These are phyloP conservation scores for Orussus abietinus DNA, from an alignment of 1,140 invertebrate species.

Conservation along the genomic window DNA sequence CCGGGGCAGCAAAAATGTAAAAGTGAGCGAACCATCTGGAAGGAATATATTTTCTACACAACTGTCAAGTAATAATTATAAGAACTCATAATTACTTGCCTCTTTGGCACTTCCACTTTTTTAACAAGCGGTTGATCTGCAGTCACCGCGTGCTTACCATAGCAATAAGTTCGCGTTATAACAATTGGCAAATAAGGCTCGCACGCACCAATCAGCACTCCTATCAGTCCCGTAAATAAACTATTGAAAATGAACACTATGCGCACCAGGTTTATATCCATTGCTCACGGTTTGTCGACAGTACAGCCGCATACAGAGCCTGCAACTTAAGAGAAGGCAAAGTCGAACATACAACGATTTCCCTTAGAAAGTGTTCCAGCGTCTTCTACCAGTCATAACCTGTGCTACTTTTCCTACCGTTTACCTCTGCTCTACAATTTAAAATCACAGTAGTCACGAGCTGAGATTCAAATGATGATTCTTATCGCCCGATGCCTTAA, in stretches of 20 bases:
- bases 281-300: no score
- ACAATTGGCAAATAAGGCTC: constrained; percentile 62
- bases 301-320: no score
- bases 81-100: constrained; percentile 30
- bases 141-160: constrained; percentile 65
- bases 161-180: constrained; percentile 60
- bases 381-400: no score
- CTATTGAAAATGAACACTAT: constrained; percentile 55
- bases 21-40: constrained; percentile 69
- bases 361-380: no score
- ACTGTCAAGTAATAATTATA: constrained; percentile 13
- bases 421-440: no score
- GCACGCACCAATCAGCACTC: constrained; percentile 58
- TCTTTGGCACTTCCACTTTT: constrained; percentile 66
- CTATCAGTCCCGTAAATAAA: constrained; percentile 51
- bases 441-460: background rate
- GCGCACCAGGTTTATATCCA: constrained; percentile 55
- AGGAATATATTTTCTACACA: constrained; percentile 14
- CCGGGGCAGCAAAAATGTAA: constrained; percentile 63
- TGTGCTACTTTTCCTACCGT: no score
- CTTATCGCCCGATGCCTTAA: background rate
- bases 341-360: no score
- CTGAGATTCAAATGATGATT: background rate
- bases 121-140: constrained; percentile 51
- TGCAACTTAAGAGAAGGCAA: no score